phyloP scores from a whole-genome alignment of 2,888 invertebrate species.

The Hedya salicella region DNA sequence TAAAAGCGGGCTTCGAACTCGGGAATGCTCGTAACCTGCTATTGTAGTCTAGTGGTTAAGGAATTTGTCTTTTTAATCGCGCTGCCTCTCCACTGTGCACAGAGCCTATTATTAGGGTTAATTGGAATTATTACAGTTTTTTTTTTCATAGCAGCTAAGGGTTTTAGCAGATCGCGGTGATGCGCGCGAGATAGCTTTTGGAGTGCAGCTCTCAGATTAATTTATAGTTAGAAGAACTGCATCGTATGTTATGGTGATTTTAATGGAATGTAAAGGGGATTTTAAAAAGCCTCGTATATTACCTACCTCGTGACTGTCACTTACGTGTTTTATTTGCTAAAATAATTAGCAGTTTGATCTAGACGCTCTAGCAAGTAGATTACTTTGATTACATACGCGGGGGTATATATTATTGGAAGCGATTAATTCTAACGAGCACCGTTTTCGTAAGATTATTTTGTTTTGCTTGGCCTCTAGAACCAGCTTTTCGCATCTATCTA shows the following conservation, averaged over 20 bases:
- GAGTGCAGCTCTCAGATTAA: conserved; percentile 75
- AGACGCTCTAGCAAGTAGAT: conserved; percentile 19
- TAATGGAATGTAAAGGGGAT: conserved; percentile 61
- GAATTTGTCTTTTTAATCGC: conserved; percentile 85
- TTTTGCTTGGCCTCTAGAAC: not conserved
- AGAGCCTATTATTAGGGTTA: conserved; percentile 83
- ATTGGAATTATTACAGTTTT: conserved; percentile 83
- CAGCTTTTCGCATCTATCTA: not conserved
- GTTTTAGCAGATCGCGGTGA: conserved; percentile 76
- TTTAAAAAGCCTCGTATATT: conserved; percentile 44
- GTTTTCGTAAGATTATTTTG: not conserved
- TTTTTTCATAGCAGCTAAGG: conserved; percentile 73
- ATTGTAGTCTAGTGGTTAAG: conserved; percentile 80
- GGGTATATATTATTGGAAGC: conserved; percentile 5
- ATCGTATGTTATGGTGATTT: conserved; percentile 70
- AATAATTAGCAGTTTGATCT: conserved; percentile 23
- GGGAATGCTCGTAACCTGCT: conserved; percentile 79
- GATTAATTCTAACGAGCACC: not conserved
- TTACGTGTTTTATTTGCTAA: conserved; percentile 26
- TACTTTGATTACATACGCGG: not conserved
- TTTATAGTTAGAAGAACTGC: conserved; percentile 65
- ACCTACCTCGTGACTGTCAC: conserved; percentile 23
- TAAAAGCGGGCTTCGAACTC: conserved; percentile 71
- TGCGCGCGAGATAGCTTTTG: conserved; percentile 68
- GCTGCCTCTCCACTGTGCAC: conserved; percentile 70